Evolutionary conservation across 2,888 invertebrate species (phyloP).

Genomic region (Saturnia japonica): DNA sequence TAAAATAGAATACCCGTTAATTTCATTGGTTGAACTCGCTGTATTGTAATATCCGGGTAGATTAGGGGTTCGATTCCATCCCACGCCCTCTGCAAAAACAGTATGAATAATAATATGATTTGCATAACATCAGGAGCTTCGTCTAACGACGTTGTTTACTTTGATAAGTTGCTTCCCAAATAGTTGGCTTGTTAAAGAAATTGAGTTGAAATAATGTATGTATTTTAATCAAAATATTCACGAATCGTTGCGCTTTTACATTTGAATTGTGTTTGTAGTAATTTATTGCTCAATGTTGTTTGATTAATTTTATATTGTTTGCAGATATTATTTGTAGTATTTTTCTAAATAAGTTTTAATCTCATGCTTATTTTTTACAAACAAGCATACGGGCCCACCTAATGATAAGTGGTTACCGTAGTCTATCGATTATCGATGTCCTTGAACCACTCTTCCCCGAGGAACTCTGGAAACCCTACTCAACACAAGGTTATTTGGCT

Average conservation of each 20-base stretch:
- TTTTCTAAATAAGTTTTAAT: background rate
- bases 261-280: background rate
- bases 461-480: too few relatives aligned
- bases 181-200: conserved; percentile 51
- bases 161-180: conserved; percentile 60
- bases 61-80: conserved; percentile 69
- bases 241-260: conserved; percentile 7
- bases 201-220: conserved; percentile 24
- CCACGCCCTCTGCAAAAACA: conserved; percentile 76
- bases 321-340: background rate
- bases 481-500: too few relatives aligned
- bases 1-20: conserved; percentile 31
- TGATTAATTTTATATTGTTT: background rate
- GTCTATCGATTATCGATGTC: too few relatives aligned
- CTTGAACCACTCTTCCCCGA: too few relatives aligned
- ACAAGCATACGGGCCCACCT: too few relatives aligned
- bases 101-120: conserved; percentile 80
- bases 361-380: background rate
- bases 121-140: conserved; percentile 73
- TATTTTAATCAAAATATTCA: conserved; percentile 28
- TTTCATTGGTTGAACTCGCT: conserved; percentile 35
- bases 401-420: too few relatives aligned
- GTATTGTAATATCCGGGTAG: conserved; percentile 56
- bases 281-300: background rate
- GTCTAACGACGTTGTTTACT: conserved; percentile 71